Evolutionary conservation across 2,888 invertebrate genomes (phyloP).

Genomic region (Drosophila sordidula): DNA sequence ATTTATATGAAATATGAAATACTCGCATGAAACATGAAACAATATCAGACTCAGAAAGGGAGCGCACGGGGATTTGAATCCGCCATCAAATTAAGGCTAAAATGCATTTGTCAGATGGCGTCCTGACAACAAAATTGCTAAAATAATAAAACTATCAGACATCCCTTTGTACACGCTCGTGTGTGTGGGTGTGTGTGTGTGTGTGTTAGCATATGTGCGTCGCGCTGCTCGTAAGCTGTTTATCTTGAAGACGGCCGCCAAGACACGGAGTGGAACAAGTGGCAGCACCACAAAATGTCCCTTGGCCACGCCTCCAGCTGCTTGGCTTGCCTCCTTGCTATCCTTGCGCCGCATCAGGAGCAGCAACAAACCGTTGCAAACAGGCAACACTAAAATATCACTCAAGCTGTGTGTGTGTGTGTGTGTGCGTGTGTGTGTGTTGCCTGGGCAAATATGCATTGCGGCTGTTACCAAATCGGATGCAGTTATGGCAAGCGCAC

Average conservation of each 20-base stretch:
- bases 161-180: conserved; percentile 22
- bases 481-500: conserved; percentile 67
- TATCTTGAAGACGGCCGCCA: conserved; percentile 41
- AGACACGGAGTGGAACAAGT: conserved; percentile 37
- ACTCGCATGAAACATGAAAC: conserved; percentile 26
- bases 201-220: conserved; percentile 1
- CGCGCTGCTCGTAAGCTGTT: conserved; percentile 43
- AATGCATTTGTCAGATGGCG: conserved; percentile 60
- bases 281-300: conserved; percentile 54
- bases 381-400: conserved; percentile 72
- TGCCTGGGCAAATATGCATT: conserved; percentile 69
- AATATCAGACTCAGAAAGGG: conserved; percentile 20
- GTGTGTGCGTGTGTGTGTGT: conserved; percentile 25
- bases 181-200: not conserved
- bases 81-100: conserved; percentile 71
- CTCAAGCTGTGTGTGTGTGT: conserved; percentile 52
- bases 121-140: conserved; percentile 53
- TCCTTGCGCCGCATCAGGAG: conserved; percentile 21
- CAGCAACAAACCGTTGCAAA: conserved; percentile 54
- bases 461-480: conserved; percentile 76
- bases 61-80: conserved; percentile 23
- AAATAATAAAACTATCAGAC: conserved; percentile 59
- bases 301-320: conserved; percentile 15
- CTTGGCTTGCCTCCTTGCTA: conserved; percentile 15
- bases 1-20: conserved; percentile 69